These are phyloP conservation scores for Phrynosoma blainvillii DNA, from an alignment of 2,113 vertebrate species.

Conservation along the genomic window DNA sequence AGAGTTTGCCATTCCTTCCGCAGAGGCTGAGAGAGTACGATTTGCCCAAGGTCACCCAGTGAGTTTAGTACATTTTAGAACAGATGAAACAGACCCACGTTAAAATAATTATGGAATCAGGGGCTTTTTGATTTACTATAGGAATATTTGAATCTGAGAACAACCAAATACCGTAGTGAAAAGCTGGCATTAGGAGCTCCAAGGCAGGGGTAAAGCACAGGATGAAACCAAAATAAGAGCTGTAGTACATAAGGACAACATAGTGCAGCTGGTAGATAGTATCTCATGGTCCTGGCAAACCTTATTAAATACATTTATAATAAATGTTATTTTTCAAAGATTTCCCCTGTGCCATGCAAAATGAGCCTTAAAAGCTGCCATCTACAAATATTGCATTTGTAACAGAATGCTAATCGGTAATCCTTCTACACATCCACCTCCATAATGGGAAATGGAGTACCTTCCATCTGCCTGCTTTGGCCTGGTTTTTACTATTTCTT, in stretches of 20 bases:
- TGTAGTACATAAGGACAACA: not conserved
- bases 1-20: no score
- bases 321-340: constrained; percentile 15
- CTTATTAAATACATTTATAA: not conserved
- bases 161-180: not conserved
- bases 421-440: not conserved
- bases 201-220: not conserved
- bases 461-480: constrained; percentile 24
- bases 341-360: not conserved
- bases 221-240: not conserved
- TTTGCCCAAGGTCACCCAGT: no score
- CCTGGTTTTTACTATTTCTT: not conserved
- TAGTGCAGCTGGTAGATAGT: not conserved
- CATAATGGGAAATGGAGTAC: not conserved
- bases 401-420: not conserved
- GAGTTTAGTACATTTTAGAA: no score
- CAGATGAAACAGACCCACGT: no score
- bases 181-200: not conserved
- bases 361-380: not conserved
- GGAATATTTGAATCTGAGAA: not conserved
- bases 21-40: no score
- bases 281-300: not conserved
- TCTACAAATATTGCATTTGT: not conserved
- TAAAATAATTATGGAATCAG: not conserved
- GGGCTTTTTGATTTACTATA: no score